These are phyloP conservation scores for Drosophila neutralis DNA, from an alignment of 2,888 invertebrate species.

Conservation along the genomic window DNA sequence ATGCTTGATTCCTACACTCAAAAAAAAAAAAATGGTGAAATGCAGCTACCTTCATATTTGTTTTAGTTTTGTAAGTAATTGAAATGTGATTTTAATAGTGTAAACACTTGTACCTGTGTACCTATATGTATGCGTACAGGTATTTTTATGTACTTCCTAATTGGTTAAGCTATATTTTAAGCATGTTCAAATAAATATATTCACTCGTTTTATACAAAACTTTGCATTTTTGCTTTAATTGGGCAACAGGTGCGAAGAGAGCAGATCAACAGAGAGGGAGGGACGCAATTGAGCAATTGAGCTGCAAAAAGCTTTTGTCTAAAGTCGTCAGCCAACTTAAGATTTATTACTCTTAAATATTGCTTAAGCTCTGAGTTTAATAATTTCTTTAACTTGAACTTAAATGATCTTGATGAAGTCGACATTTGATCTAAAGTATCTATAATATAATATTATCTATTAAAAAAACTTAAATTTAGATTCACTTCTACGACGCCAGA, in stretches of 20 bases:
- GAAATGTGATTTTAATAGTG: slow-evolving; percentile 65
- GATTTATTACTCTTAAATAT: too few species aligned
- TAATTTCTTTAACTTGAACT: background rate
- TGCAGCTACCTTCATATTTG: background rate
- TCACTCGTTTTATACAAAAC: slow-evolving; percentile 22
- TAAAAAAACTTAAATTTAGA: too few species aligned
- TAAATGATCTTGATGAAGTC: background rate
- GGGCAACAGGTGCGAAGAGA: slow-evolving; percentile 23
- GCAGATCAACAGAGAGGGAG: too few species aligned
- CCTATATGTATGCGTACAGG: background rate
- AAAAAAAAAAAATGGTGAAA: background rate
- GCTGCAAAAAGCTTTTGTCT: background rate
- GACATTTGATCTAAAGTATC: background rate
- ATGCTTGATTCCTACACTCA: slow-evolving; percentile 56
- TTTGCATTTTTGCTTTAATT: slow-evolving; percentile 6
- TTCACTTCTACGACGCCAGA: background rate
- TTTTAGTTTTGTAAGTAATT: slow-evolving; percentile 23
- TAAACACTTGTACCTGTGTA: slow-evolving; percentile 37
- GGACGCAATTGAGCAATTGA: background rate
- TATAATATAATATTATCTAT: too few species aligned
- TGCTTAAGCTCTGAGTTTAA: too few species aligned
- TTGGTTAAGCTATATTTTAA: slow-evolving; percentile 36
- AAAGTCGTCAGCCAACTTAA: background rate
- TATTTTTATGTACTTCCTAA: slow-evolving; percentile 25
- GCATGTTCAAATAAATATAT: slow-evolving; percentile 29